Evolutionary conservation across 2,888 invertebrate species (phyloP), one percentile per base, ranked within the genome.

Genomic region (Microctonus aethiopoides): DNA sequence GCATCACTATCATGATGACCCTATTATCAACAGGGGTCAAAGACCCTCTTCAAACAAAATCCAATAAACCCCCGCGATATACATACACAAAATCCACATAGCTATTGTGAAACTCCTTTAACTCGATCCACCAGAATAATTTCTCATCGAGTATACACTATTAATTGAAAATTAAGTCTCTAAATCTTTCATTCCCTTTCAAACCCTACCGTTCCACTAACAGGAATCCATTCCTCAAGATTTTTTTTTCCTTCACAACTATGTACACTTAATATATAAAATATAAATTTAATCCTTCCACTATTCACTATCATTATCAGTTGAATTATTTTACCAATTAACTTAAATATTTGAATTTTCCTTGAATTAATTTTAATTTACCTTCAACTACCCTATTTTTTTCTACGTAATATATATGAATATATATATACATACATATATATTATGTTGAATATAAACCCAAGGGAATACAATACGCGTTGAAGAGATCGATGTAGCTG

Each of bases 401-500:
- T 16, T 46, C 3, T 16, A 6, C 16, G 1, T 46, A 46, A n/a
- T 46, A n/a, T 16, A n/a, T 16, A 7, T 46, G 16, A 16, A 46
- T 16, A 46, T 46, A n/a, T 46, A 29, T 29, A 5, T 7, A 29
- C 29, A 29, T 29, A 29, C 29, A 7, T 29, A 7, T 29, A 7
- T 29, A 29, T n/a, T n/a, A 29, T 7, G n/a, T n/a, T n/a, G 29
- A 29, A 29, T 29, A 29, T 29, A 41, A 11, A 41, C 9, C 36
- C n/a, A n/a, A 26, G 22, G 22, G 54, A 41, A n/a, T 34, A 32
- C 26, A 65, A 65, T 72, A 72, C 65, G 62, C 65, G 76, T 80
- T 80, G 76, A 74, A 78, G 80, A 81, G 84, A 84, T 84, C 84
- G 83, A 84, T 84, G 84, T 81, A 82, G 83, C 81, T 79, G 56